A percentile compares a stretch with the other conserved stretches of the same genome.
phyloP scores from a whole-genome alignment of 1,140 invertebrate species.

The Drosophila yakuba region DNA sequence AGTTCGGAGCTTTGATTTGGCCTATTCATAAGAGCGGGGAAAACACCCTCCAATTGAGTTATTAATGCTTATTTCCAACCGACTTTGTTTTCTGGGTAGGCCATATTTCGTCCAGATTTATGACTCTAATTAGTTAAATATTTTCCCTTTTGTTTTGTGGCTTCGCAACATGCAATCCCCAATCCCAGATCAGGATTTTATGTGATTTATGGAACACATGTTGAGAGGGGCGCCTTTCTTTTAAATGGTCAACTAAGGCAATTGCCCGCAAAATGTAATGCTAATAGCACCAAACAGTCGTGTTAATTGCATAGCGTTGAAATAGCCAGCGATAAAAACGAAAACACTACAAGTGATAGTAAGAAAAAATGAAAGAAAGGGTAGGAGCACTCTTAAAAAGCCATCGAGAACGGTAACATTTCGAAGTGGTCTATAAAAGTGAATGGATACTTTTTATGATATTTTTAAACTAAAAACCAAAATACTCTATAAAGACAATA shows the following conservation, averaged over 20 bases:
- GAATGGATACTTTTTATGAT: constrained; percentile 15
- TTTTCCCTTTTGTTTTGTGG: constrained; percentile 57
- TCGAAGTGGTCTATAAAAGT: constrained; percentile 33
- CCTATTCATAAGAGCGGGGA: constrained; percentile 19
- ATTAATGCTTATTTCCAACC: constrained; percentile 51
- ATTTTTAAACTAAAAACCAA: constrained; percentile 3
- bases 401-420: constrained; percentile 22
- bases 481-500: neutral
- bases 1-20: constrained; percentile 60
- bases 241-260: constrained; percentile 15
- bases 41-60: constrained; percentile 35
- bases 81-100: constrained; percentile 32
- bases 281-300: constrained; percentile 29
- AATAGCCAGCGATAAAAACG: constrained; percentile 39
- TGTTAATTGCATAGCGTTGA: constrained; percentile 40
- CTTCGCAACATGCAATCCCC: constrained; percentile 58
- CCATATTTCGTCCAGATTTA: constrained; percentile 63
- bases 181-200: constrained; percentile 29
- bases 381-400: constrained; percentile 13
- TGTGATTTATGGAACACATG: constrained; percentile 59
- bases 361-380: neutral
- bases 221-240: constrained; percentile 31
- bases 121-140: constrained; percentile 72
- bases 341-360: constrained; percentile 36
- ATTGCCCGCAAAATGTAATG: constrained; percentile 13